These are phyloP conservation scores for Phenacoccus solenopsis DNA, from an alignment of 1,140 invertebrate genomes.

Conservation along the genomic window DNA sequence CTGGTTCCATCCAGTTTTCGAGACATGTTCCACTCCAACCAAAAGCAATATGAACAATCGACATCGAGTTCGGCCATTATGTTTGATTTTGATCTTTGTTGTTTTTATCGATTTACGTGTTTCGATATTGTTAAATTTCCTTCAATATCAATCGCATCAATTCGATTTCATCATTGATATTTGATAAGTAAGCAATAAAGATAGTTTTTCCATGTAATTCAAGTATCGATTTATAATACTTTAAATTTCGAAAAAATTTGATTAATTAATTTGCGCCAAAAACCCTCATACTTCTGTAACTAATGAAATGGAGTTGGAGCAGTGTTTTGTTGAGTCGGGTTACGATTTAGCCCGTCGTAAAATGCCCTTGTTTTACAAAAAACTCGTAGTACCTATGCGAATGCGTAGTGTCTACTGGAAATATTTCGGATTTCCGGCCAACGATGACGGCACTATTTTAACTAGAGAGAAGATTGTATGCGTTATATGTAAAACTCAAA, in stretches of 20 bases:
- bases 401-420: slow-evolving; percentile 53
- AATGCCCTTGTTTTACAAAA: slow-evolving; percentile 32
- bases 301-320: neutral
- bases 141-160: neutral
- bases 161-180: slow-evolving; percentile 2
- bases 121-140: neutral
- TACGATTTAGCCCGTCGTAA: neutral
- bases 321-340: neutral
- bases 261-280: neutral
- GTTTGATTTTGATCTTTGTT: neutral
- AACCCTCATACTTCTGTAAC: neutral
- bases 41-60: neutral
- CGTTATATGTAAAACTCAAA: slow-evolving; percentile 44
- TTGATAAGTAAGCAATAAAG: neutral
- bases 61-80: neutral
- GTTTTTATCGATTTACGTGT: neutral
- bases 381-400: slow-evolving; percentile 40
- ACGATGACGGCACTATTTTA: slow-evolving; percentile 43
- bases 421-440: slow-evolving; percentile 49
- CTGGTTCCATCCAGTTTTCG: too few relatives aligned
- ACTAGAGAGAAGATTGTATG: slow-evolving; percentile 51
- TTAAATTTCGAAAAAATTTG: neutral
- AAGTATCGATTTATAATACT: neutral
- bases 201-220: neutral
- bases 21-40: neutral